These are phyloP conservation scores for Artibeus jamaicensis DNA, from an alignment of 2,797 vertebrate genomes.

Conservation along the genomic window DNA sequence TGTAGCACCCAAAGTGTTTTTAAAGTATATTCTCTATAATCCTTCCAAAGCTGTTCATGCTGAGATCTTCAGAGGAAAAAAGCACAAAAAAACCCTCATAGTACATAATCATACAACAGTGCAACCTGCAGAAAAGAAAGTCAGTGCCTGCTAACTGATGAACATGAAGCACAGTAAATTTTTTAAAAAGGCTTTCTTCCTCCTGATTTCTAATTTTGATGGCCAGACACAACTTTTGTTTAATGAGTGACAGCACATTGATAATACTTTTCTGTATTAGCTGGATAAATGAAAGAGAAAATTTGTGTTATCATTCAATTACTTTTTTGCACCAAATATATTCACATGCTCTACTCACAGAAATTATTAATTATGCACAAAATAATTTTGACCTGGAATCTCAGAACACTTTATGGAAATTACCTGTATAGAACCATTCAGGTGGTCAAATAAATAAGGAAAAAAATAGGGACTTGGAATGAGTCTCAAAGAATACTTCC, in stretches of 20 bases:
- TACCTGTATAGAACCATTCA: neutral
- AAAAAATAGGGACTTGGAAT: neutral
- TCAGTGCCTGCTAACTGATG: neutral
- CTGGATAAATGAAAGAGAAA: slow-evolving; percentile 45
- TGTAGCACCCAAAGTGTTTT: slow-evolving; percentile 44
- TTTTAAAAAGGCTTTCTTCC: neutral
- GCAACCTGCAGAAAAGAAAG: neutral
- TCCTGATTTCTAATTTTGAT: slow-evolving; percentile 59
- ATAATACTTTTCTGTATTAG: slow-evolving; percentile 45
- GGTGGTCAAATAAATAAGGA: slow-evolving; percentile 10
- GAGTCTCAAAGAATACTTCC: neutral
- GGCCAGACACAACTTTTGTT: slow-evolving; percentile 49
- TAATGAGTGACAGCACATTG: slow-evolving; percentile 29
- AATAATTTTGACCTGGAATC: slow-evolving; percentile 52
- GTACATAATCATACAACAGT: slow-evolving; percentile 32
- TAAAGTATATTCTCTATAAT: slow-evolving; percentile 59
- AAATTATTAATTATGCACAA: slow-evolving; percentile 50
- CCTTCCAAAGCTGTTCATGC: slow-evolving; percentile 42
- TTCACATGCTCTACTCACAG: slow-evolving; percentile 1
- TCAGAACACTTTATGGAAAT: slow-evolving; percentile 42
- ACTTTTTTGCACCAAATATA: slow-evolving; percentile 43
- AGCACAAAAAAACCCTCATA: slow-evolving; percentile 49
- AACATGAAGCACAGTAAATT: slow-evolving; percentile 36
- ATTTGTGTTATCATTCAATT: slow-evolving; percentile 55
- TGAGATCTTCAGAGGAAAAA: slow-evolving; percentile 60